A percentile compares a stretch with the other conserved stretches of the same genome.
Conservation (phyloP, 2,113 vertebrate genomes). For the Sardina pilchardus region DNA sequence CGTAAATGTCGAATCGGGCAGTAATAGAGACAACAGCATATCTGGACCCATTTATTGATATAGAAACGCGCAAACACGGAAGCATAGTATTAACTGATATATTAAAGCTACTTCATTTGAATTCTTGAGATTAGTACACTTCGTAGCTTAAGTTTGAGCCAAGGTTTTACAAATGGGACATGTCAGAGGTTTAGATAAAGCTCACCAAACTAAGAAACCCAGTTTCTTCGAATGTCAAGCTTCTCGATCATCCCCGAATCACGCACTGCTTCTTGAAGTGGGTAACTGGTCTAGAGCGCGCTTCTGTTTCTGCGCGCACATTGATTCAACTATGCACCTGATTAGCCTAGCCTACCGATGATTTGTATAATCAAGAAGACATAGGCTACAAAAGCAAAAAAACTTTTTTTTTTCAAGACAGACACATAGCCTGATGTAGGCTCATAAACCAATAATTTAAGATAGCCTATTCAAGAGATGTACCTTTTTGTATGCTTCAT, state of each 20-base stretch:
- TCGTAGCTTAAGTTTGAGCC: not conserved
- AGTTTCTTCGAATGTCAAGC: not conserved
- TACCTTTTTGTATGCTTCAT: not conserved
- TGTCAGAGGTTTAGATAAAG: not conserved
- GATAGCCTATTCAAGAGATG: not conserved
- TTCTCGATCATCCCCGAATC: not conserved
- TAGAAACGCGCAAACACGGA: conserved; percentile 10
- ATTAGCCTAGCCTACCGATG: not conserved
- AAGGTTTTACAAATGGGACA: not conserved
- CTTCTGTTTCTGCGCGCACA: not conserved
- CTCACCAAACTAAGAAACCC: not conserved
- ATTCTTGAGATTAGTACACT: not conserved
- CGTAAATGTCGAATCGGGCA: not conserved
- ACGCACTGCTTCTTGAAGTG: not conserved
- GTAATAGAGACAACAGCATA: not conserved
- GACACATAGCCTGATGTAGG: not conserved
- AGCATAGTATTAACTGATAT: not conserved
- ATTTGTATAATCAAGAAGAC: not conserved
- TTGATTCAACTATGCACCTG: not conserved
- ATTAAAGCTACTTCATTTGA: not conserved
- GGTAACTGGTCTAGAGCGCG: not conserved
- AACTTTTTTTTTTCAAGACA: not conserved
- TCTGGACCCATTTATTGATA: conserved; percentile 12
- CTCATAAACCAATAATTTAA: not conserved
- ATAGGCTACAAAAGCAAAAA: not conserved